phyloP scores from a whole-genome alignment of 2,113 vertebrate species.

The Ictidomys tridecemlineatus region DNA sequence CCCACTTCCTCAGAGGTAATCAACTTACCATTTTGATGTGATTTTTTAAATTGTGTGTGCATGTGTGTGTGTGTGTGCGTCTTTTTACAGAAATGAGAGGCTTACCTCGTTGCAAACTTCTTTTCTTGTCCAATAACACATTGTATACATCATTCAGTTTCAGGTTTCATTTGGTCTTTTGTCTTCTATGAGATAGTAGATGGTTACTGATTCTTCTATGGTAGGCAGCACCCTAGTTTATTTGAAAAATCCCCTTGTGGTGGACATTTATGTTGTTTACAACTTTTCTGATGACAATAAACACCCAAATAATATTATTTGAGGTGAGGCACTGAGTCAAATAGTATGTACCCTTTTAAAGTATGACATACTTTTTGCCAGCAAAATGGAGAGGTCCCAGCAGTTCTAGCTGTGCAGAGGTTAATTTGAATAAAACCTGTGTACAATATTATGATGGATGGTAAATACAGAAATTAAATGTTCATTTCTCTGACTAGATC shows the following conservation, averaged over 20 bases:
- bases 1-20: background rate
- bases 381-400: background rate
- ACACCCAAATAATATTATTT: background rate
- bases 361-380: background rate
- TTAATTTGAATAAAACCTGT: background rate
- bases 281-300: background rate
- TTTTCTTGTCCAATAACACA: background rate
- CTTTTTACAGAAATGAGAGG: background rate
- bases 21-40: background rate
- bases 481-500: constrained; percentile 23
- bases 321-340: background rate
- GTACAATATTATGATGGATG: background rate
- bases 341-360: background rate
- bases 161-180: no score
- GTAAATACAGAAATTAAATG: background rate
- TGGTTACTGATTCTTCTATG: background rate
- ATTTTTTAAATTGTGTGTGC: background rate
- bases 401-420: background rate
- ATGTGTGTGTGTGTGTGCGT: background rate
- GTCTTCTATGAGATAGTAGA: background rate
- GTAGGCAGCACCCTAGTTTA: background rate
- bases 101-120: background rate
- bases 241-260: background rate
- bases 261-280: background rate
- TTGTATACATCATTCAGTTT: background rate